These are phyloP conservation scores for Littorina saxatilis DNA, from an alignment of 1,140 invertebrate genomes.

Conservation along the genomic window DNA sequence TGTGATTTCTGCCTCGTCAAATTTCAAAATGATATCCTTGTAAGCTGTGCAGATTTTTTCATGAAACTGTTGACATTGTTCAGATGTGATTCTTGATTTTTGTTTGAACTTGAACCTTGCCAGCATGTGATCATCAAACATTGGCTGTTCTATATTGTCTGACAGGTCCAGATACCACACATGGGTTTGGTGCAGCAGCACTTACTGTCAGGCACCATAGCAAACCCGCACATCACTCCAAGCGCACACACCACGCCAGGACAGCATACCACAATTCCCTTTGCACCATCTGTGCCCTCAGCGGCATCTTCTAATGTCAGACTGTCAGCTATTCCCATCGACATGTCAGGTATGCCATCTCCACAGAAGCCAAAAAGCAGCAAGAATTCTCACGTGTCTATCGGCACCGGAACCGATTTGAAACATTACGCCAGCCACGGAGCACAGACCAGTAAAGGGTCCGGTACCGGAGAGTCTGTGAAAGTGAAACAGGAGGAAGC, in stretches of 20 bases:
- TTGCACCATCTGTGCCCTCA: background rate
- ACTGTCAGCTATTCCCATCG: background rate
- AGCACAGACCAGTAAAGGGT: constrained; percentile 17
- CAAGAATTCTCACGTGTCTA: background rate
- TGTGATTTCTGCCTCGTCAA: too few species aligned
- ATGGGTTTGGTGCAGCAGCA: constrained; percentile 23
- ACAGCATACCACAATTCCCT: background rate
- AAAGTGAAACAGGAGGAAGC: background rate
- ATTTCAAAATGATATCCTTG: too few species aligned
- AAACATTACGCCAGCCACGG: constrained; percentile 22
- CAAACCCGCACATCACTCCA: background rate
- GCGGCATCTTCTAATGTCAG: background rate
- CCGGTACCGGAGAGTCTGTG: background rate
- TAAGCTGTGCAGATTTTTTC: too few species aligned
- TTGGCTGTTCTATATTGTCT: too few species aligned
- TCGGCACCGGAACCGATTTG: constrained; percentile 28
- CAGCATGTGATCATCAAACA: too few species aligned
- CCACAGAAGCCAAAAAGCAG: background rate
- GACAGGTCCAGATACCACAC: background rate
- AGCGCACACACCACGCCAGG: background rate
- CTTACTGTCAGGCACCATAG: constrained; percentile 2
- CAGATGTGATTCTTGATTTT: too few species aligned
- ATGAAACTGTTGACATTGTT: too few species aligned
- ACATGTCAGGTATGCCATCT: background rate
- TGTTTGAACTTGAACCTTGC: too few species aligned